Base-by-base conservation (phyloP, 2,797 vertebrate species). In the Sebastes reedi region DNA sequence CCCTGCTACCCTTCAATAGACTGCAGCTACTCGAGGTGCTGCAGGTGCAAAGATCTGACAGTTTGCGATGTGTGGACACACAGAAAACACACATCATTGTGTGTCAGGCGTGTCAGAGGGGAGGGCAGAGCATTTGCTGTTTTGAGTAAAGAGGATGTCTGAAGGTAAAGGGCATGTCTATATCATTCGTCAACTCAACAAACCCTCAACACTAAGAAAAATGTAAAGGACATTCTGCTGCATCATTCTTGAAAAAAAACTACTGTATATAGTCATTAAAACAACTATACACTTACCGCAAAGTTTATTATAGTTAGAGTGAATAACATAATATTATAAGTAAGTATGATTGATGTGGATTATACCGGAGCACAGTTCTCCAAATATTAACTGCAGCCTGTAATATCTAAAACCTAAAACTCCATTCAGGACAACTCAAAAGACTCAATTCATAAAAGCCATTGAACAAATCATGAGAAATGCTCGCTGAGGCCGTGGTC, bases 391-490 rank as follows among this genome's bases (percentile, higher is more conserved):
- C 60, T 58, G 39, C 52, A 58, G 71, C 71, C 24, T 68, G 20
- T 77, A 67, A 83, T 32, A 80, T 78, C 36, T 36, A 24, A 73
- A 69, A 75, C 12, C 5, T 32, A 66, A 81, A 76, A 52, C 54
- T 65, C 34, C 12, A 10, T 4, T 22, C 7, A 29, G 16, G 77
- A 72, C 70, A 69, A 67, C 70, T 68, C 39, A 81, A 77, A 87
- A 27, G 78, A 83, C 36, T 73, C 72, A 7, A 42, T 77, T 72
- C 68, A 75, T 24, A 70, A 50, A 79, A 65, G 77, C 65, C 32
- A 52, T 24, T 75, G 77, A 73, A 62, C 80, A 82, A 81, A 87
- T 90, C 73, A 84, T 76, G 86, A 86, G 81, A 86, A 79, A 88
- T 80, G 79, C 58, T 60, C 6, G 0, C 34, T 11, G 55, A 65